Conservation (phyloP, 2,888 invertebrate species). For the Drosophila parthenogenetica region DNA sequence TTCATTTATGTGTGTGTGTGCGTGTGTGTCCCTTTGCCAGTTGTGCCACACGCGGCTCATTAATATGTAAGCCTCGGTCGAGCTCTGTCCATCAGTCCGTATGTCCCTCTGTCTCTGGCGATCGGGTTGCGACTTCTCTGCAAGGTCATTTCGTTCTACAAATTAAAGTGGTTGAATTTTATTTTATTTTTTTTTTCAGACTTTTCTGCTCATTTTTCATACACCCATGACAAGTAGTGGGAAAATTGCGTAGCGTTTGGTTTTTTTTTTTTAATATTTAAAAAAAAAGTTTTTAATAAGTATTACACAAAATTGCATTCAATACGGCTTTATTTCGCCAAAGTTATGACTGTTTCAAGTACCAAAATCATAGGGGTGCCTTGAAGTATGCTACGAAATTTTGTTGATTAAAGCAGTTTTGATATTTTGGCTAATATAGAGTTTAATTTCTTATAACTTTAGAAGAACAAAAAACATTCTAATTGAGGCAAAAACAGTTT, state of each 20-base stretch:
- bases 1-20: constrained; percentile 34
- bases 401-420: neutral
- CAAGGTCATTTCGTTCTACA: constrained; percentile 65
- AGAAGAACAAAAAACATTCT: too few relatives aligned
- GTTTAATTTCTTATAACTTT: neutral
- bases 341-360: neutral
- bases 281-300: too few relatives aligned
- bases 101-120: neutral
- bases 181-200: neutral
- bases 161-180: constrained; percentile 59
- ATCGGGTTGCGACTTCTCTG: constrained; percentile 27
- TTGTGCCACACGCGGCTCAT: constrained; percentile 67
- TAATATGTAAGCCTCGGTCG: constrained; percentile 60
- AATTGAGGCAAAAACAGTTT: too few relatives aligned
- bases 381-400: neutral
- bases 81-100: neutral
- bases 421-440: neutral
- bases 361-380: neutral
- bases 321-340: neutral
- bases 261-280: too few relatives aligned
- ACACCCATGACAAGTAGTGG: neutral
- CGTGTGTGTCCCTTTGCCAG: constrained; percentile 30
- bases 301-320: neutral
- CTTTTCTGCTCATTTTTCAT: neutral
- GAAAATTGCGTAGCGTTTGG: too few relatives aligned